Evolutionary conservation across 2,113 vertebrate species (phyloP).

Genomic region (Asarcornis scutulata): DNA sequence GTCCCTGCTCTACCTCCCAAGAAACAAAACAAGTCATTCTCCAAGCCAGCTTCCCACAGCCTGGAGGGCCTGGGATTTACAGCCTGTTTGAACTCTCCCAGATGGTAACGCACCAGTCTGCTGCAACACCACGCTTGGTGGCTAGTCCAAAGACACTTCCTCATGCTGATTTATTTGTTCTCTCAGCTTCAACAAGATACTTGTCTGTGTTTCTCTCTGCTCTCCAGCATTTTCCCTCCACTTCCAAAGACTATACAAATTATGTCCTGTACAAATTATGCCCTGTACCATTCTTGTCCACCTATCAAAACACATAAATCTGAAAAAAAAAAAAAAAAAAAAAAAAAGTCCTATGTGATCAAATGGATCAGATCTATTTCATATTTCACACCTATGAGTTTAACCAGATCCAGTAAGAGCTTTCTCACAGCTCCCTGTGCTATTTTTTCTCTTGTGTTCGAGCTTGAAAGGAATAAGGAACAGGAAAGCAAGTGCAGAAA

Average conservation of each 20-base stretch:
- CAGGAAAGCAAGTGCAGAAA: not conserved
- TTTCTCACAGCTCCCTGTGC: not conserved
- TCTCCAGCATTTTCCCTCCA: not conserved
- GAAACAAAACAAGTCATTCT: slow-evolving; percentile 75
- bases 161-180: slow-evolving; percentile 68
- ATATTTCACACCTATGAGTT: not conserved
- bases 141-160: slow-evolving; percentile 57
- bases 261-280: not conserved
- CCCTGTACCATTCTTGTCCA: not conserved
- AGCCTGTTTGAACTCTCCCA: slow-evolving; percentile 66
- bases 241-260: not conserved
- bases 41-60: slow-evolving; percentile 53
- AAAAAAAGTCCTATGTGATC: not conserved
- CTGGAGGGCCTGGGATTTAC: slow-evolving; percentile 56
- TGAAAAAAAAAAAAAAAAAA: not conserved
- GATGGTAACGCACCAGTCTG: slow-evolving; percentile 44
- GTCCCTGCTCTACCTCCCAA: slow-evolving; percentile 46
- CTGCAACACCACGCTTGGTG: slow-evolving; percentile 26
- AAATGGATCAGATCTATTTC: not conserved
- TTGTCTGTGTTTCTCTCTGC: not conserved
- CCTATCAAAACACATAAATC: not conserved
- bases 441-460: not conserved
- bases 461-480: not conserved
- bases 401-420: not conserved
- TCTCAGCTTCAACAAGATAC: slow-evolving; percentile 22